Percentiles rank a stretch among this genome's conserved stretches.
Conservation (phyloP, 2,113 vertebrate species). For the Nettapus auritus region DNA sequence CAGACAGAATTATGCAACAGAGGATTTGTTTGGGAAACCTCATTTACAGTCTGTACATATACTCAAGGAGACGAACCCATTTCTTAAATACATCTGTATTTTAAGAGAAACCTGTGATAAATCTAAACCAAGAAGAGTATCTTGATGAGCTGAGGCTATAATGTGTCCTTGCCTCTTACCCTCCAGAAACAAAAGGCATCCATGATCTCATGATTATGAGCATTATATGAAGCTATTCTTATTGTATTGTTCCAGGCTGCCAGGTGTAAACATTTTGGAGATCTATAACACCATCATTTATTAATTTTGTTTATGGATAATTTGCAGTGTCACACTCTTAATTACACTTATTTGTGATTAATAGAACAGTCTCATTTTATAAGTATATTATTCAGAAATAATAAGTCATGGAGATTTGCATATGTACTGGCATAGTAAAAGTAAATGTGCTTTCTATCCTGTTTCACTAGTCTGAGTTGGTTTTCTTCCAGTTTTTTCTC, state of each 20-base stretch:
- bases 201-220: background rate
- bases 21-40: constrained; percentile 5
- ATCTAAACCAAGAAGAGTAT: background rate
- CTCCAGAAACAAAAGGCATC: background rate
- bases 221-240: background rate
- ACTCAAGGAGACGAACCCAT: background rate
- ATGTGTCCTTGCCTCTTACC: background rate
- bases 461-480: background rate
- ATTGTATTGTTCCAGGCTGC: background rate
- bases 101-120: constrained; percentile 26
- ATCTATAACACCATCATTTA: background rate
- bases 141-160: background rate
- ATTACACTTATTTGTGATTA: background rate
- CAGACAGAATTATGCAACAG: background rate
- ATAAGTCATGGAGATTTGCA: background rate
- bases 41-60: background rate
- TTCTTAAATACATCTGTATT: constrained; percentile 18
- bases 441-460: background rate
- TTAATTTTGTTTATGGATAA: background rate
- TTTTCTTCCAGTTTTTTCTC: background rate
- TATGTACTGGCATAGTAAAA: background rate
- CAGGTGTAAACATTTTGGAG: background rate
- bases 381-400: background rate
- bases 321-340: background rate
- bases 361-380: background rate